Percentiles rank a stretch among this genome's conserved stretches.
Evolutionary conservation across 1,140 invertebrate genomes (phyloP).

Genomic region (Leptinotarsa undecemlineata): DNA sequence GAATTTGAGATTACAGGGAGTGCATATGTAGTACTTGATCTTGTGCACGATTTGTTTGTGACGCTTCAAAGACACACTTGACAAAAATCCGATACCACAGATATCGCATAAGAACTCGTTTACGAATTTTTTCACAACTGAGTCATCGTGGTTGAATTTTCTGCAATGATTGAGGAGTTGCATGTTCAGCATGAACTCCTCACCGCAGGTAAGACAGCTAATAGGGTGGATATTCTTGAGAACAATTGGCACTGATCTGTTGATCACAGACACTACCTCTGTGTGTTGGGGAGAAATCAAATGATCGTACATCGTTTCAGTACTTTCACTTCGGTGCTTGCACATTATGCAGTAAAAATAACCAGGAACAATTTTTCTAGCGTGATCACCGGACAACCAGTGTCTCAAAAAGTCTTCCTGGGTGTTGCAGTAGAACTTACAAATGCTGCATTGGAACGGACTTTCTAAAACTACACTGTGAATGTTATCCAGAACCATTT

Average conservation of each 20-base stretch:
- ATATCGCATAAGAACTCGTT: constrained; percentile 56
- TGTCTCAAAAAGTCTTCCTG: constrained; percentile 73
- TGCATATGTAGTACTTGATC: constrained; percentile 67
- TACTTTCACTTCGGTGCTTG: constrained; percentile 69
- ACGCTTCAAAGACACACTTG: constrained; percentile 66
- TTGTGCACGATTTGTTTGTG: constrained; percentile 64
- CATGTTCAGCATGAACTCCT: constrained; percentile 70
- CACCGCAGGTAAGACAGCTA: constrained; percentile 64
- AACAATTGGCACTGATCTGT: constrained; percentile 78
- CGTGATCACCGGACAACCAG: constrained; percentile 71
- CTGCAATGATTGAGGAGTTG: constrained; percentile 68
- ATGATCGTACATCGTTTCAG: constrained; percentile 71
- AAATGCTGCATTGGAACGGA: constrained; percentile 81
- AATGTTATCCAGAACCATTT: constrained; percentile 76
- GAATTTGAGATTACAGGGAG: constrained; percentile 69
- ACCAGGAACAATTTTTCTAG: constrained; percentile 57
- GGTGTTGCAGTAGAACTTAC: constrained; percentile 83
- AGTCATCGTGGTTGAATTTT: constrained; percentile 58
- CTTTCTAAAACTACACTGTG: constrained; percentile 74
- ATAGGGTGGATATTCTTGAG: constrained; percentile 70
- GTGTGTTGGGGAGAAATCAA: constrained; percentile 68
- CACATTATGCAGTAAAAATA: constrained; percentile 77
- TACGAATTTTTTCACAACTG: constrained; percentile 28
- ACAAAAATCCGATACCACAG: constrained; percentile 63
- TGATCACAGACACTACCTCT: constrained; percentile 73